Conservation (phyloP, 2,888 invertebrate genomes). For the Eilema caniola region DNA sequence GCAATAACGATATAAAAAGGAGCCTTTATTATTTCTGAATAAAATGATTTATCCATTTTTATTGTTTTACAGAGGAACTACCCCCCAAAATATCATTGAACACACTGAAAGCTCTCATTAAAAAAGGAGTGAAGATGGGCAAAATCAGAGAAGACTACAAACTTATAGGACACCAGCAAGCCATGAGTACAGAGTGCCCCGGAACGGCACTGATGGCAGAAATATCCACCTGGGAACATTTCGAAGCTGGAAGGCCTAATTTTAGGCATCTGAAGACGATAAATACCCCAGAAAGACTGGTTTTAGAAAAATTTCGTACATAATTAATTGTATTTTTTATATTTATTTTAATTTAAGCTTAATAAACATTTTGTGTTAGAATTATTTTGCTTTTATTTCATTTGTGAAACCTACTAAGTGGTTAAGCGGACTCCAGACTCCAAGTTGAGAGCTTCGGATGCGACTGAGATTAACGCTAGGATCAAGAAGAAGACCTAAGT, state of each 20-base stretch:
- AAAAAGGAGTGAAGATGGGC: constrained; percentile 85
- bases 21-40: too few relatives aligned
- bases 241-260: constrained; percentile 41
- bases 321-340: not conserved
- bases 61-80: constrained; percentile 75
- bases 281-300: not conserved
- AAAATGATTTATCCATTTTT: too few relatives aligned
- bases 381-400: too few relatives aligned
- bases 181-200: constrained; percentile 88
- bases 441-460: too few relatives aligned
- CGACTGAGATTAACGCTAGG: too few relatives aligned
- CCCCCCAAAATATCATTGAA: constrained; percentile 87
- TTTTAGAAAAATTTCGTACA: not conserved
- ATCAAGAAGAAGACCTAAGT: too few relatives aligned
- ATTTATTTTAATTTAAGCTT: too few relatives aligned
- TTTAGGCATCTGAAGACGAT: constrained; percentile 16
- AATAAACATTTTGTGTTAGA: not conserved
- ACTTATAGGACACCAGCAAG: constrained; percentile 88
- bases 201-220: constrained; percentile 87
- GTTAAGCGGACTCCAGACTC: too few relatives aligned
- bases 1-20: too few relatives aligned
- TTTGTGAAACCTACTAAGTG: too few relatives aligned
- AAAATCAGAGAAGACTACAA: constrained; percentile 86
- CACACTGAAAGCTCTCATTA: constrained; percentile 86
- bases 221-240: constrained; percentile 89